phyloP scores from a whole-genome alignment of 2,113 vertebrate genomes.

The Acrocephalus arundinaceus region DNA sequence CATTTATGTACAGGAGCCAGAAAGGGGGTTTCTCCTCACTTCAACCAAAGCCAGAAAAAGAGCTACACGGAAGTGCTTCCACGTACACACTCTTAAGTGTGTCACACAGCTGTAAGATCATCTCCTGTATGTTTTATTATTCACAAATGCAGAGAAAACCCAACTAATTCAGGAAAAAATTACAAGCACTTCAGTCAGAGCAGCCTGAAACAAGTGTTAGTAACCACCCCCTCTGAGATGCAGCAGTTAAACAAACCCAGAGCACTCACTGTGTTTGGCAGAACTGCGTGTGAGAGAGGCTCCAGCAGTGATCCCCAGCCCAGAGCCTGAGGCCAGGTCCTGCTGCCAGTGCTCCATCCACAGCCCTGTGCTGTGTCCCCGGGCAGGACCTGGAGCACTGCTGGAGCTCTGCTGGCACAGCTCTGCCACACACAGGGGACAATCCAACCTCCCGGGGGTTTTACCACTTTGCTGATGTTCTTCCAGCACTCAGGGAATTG shows the following conservation, averaged over 20 bases:
- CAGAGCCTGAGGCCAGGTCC: neutral
- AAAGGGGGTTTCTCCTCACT: neutral
- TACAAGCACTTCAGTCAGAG: neutral
- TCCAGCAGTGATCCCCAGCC: neutral
- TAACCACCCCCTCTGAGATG: rapidly evolving
- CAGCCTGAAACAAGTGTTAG: neutral
- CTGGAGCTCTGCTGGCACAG: neutral
- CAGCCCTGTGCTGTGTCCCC: neutral
- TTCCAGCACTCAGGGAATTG: neutral
- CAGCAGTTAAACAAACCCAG: neutral
- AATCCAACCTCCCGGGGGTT: neutral
- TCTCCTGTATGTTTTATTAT: neutral
- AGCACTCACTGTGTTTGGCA: neutral
- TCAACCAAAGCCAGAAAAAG: neutral
- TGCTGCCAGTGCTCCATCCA: neutral
- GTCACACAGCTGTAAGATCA: neutral
- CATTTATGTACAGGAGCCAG: neutral
- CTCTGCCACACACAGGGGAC: neutral
- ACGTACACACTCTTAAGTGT: neutral
- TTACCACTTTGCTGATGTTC: neutral
- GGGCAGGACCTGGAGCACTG: neutral
- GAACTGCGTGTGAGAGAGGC: neutral
- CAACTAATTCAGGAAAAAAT: neutral
- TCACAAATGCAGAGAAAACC: neutral
- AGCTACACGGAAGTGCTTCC: neutral